Base-by-base conservation (phyloP, 2,888 invertebrate species). In the Ectemnius cavifrons region DNA sequence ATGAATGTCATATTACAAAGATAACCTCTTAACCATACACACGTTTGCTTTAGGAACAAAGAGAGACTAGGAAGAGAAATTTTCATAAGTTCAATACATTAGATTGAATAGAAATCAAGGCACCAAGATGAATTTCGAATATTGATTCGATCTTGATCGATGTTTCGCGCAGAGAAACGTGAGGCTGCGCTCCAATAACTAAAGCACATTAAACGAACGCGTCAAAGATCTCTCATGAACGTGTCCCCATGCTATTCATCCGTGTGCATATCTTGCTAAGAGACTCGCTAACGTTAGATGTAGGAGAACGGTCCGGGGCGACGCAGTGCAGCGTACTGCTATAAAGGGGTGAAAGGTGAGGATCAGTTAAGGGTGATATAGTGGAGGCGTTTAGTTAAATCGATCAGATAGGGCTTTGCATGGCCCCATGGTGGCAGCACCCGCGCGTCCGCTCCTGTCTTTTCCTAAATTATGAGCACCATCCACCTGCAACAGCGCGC, bases 311-410 rank as follows among this genome's bases (percentile, higher is more conserved):
- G 77, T 62, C 61, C 71, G 61, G 71, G 70, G 37, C 37, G 73
- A 77, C 74, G 73, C 71, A 59, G 68, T 71, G 67, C 65, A 66
- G 57, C 68, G 75, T 73, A 66, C 37, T 37, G 37, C 37, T 76
- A 76, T 71, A 71, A 67, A 73, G 79, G 82, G 83, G 77, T 80
- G 83, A 86, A 80, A 86, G 86, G 84, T 85, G 83, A 84, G 69
- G 82, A 89, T 89, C 88, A 85, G 89, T 89, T 87, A 88, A 88
- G 87, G 79, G 83, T 86, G 86, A 89, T 86, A 81, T 85, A 87
- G 81, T 81, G 85, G 72, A 82, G 87, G 81, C 80, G 84, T 88
- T 89, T 86, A 86, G 85, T 85, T 86, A 83, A 87, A 88, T 84
- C 87, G 88, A 89, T 89, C 87, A 85, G 88, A 89, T 88, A 88